Percentiles rank a stretch among this genome's conserved stretches.
Evolutionary conservation across 2,888 invertebrate genomes (phyloP).

Genomic region (Amblyjoppa proteus): DNA sequence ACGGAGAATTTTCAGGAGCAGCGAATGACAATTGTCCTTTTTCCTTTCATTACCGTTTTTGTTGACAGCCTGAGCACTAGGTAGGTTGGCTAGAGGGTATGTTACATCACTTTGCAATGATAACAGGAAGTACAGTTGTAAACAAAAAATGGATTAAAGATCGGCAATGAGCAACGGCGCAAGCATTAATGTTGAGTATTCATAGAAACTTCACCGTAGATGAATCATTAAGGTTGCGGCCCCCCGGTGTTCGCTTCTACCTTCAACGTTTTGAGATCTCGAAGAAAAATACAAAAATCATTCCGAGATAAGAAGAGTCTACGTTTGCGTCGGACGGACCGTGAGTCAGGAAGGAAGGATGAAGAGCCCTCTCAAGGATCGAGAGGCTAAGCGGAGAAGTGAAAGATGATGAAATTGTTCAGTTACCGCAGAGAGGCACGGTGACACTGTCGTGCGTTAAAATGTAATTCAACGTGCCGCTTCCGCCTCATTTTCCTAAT

Average conservation of each 20-base stretch:
- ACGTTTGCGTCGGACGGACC: not conserved
- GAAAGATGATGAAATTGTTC: constrained; percentile 19
- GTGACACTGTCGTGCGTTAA: constrained; percentile 54
- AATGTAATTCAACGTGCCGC: constrained; percentile 71
- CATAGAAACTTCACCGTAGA: too few species aligned
- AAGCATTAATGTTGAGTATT: too few species aligned
- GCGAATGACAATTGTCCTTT: too few species aligned
- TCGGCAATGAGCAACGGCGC: too few species aligned
- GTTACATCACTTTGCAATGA: too few species aligned
- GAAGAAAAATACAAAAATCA: not conserved
- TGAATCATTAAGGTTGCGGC: not conserved
- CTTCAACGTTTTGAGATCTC: not conserved
- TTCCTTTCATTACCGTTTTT: too few species aligned
- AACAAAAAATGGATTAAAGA: too few species aligned
- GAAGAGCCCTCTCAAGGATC: not conserved
- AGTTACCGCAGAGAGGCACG: constrained; percentile 5
- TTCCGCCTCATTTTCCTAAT: constrained; percentile 73
- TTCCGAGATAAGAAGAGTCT: not conserved
- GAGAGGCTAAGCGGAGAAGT: constrained; percentile 21
- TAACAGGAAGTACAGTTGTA: too few species aligned
- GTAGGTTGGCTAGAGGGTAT: too few species aligned
- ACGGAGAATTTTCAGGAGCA: too few species aligned
- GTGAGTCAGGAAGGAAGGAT: constrained; percentile 9
- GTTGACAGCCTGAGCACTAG: too few species aligned
- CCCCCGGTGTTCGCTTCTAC: not conserved